A percentile compares a stretch with the other conserved stretches of the same genome.
These are phyloP conservation scores for Petroica traversi DNA, from an alignment of 2,113 vertebrate species.

Conservation along the genomic window DNA sequence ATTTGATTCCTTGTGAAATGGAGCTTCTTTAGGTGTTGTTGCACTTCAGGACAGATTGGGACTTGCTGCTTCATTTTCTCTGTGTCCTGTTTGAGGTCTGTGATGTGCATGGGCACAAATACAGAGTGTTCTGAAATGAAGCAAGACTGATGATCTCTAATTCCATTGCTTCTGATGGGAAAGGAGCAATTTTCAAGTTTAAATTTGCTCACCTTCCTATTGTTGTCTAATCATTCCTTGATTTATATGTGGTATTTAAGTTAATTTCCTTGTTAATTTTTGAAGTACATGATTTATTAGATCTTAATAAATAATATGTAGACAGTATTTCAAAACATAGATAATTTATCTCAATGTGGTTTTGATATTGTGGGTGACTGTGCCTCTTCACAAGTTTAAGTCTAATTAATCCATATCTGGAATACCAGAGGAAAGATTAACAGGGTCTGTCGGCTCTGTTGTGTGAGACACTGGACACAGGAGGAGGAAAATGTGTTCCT, in stretches of 20 bases:
- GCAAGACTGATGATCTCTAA: not conserved
- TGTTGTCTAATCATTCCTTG: not conserved
- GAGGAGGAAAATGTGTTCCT: not conserved
- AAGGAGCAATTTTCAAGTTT: not conserved
- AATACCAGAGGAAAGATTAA: not conserved
- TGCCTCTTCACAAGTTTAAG: not conserved
- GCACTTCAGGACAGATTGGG: not conserved
- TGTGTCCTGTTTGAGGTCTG: not conserved
- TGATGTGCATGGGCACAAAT: not conserved
- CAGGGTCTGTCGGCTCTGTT: accelerated
- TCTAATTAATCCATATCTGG: not conserved
- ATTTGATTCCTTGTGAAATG: not conserved
- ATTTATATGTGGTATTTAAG: not conserved
- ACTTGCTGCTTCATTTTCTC: not conserved
- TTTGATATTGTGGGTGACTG: not conserved
- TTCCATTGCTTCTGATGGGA: not conserved
- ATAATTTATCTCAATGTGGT: accelerated
- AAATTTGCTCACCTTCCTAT: not conserved
- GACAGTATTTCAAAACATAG: not conserved
- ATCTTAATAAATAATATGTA: not conserved
- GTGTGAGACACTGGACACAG: accelerated
- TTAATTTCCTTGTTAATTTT: not conserved
- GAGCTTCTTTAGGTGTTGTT: not conserved
- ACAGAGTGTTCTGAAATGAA: not conserved
- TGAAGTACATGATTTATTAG: not conserved